These are phyloP conservation scores for Sorex maritimensis DNA, from an alignment of 2,797 vertebrate genomes.

Conservation along the genomic window DNA sequence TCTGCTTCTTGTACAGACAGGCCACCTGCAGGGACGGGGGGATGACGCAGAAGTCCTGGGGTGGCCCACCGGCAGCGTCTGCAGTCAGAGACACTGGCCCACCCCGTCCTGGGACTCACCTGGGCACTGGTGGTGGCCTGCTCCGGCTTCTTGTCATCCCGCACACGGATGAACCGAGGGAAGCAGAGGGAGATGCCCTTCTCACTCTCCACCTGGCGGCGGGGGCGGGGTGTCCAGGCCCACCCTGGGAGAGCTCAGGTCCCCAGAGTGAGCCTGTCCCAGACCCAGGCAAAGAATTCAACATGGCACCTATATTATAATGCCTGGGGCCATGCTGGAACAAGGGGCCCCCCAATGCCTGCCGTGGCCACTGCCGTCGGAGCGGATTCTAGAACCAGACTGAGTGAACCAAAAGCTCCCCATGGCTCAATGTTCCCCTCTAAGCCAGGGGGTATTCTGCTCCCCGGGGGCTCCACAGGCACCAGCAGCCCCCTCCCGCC, in stretches of 20 bases:
- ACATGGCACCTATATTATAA: no score
- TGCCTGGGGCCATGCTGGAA: no score
- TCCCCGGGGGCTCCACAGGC: no score
- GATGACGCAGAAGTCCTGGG: not conserved
- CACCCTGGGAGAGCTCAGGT: not conserved
- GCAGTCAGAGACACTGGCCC: fast-evolving
- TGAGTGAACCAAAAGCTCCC: no score
- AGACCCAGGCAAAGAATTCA: no score
- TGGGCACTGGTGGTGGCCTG: conserved; percentile 94
- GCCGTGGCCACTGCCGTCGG: no score
- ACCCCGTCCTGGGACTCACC: conserved; percentile 87
- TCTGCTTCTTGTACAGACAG: conserved; percentile 94
- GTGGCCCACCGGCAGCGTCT: fast-evolving
- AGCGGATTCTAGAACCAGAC: no score
- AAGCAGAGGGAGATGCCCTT: conserved; percentile 97
- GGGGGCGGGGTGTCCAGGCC: not conserved
- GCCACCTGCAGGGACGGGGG: conserved; percentile 92
- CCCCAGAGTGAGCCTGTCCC: not conserved
- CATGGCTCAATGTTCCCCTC: no score
- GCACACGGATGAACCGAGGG: conserved; percentile 94
- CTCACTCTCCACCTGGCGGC: conserved; percentile 93
- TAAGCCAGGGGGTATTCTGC: no score
- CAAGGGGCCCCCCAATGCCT: no score
- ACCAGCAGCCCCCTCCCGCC: no score
- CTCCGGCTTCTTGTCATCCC: conserved; percentile 95